Evolutionary conservation across 2,888 invertebrate species (phyloP).

Genomic region (Aphidoletes aphidimyza): DNA sequence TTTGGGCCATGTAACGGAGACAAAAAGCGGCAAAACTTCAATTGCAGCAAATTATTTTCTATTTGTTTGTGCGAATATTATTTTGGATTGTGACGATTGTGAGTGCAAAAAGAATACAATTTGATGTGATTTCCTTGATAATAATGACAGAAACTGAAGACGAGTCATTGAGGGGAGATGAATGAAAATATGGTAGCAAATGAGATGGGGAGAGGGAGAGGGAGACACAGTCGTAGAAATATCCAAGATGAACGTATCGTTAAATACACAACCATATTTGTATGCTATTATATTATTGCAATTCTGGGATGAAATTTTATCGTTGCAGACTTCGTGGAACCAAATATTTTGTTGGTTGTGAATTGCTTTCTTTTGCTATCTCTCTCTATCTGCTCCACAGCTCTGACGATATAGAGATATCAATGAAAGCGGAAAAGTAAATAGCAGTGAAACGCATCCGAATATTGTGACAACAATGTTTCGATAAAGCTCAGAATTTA

Average conservation of each 20-base stretch:
- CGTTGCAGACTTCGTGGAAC: conserved; percentile 17
- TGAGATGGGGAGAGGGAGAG: too few species aligned
- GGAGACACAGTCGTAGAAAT: background rate
- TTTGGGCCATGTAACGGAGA: background rate
- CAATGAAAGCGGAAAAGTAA: conserved; percentile 26
- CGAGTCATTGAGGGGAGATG: conserved; percentile 1
- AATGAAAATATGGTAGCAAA: background rate
- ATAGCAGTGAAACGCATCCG: background rate
- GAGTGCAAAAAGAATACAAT: conserved; percentile 15
- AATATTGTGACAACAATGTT: conserved; percentile 26
- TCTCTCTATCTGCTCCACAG: background rate
- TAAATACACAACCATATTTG: conserved; percentile 9
- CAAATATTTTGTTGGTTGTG: conserved; percentile 27
- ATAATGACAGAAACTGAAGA: conserved; percentile 42
- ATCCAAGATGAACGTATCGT: background rate
- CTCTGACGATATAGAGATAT: background rate
- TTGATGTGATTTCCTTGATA: conserved; percentile 44
- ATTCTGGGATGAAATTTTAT: conserved; percentile 39
- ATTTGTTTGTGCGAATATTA: background rate
- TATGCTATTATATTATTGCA: background rate
- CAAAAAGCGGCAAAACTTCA: background rate
- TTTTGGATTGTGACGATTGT: background rate
- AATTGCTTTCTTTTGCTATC: background rate
- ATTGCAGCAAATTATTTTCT: conserved; percentile 11
- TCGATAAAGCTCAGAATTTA: conserved; percentile 34